phyloP scores from a whole-genome alignment of 2,888 invertebrate species.

The Pinctada fucata region DNA sequence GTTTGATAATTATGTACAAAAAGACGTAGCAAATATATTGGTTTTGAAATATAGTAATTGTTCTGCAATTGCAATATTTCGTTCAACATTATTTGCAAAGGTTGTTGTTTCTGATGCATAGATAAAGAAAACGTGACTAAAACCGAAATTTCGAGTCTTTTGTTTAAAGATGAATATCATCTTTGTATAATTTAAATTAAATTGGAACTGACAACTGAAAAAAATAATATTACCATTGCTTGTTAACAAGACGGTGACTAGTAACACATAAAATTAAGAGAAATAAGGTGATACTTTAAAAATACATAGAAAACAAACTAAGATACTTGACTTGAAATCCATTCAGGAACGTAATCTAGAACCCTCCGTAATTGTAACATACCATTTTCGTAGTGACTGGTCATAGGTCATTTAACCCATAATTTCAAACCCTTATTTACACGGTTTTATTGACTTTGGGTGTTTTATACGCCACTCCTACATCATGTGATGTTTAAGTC shows the following conservation, averaged over 20 bases:
- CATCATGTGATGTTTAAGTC: too few species aligned
- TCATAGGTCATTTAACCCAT: background rate
- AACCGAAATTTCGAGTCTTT: background rate
- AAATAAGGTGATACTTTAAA: too few species aligned
- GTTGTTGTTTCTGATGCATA: background rate
- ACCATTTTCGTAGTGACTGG: background rate
- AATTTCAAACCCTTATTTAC: background rate
- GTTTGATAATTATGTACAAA: too few species aligned
- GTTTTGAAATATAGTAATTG: background rate
- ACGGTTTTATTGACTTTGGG: slow-evolving; percentile 1
- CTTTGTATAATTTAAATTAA: background rate
- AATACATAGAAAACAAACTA: background rate
- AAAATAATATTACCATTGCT: too few species aligned
- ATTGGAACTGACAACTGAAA: background rate
- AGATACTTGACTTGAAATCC: background rate
- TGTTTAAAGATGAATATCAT: background rate
- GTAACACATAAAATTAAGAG: too few species aligned
- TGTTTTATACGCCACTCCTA: too few species aligned
- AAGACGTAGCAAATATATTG: background rate
- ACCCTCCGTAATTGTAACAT: background rate
- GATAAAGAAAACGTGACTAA: background rate
- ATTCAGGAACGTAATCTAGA: background rate
- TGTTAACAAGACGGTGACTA: too few species aligned
- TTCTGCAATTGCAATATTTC: background rate
- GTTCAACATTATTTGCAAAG: background rate